Percentiles rank a stretch among this genome's conserved stretches.
Conservation (phyloP, 2,888 invertebrate species). For the Acleris sparsana region DNA sequence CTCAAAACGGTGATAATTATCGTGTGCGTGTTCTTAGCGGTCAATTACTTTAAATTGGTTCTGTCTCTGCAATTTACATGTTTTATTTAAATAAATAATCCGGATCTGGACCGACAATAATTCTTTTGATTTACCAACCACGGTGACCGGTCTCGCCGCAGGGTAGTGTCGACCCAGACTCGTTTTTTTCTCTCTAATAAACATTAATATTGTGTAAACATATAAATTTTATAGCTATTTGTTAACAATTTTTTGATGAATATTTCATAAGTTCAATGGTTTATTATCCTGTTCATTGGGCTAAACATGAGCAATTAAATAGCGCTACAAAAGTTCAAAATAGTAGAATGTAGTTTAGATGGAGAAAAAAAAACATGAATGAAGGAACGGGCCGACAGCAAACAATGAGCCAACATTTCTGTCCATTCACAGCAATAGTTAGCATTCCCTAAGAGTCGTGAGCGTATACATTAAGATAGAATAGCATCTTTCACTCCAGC, state of each 20-base stretch:
- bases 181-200: slow-evolving; percentile 50
- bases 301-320: slow-evolving; percentile 6
- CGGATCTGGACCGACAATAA: slow-evolving; percentile 49
- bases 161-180: slow-evolving; percentile 51
- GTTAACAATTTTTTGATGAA: slow-evolving; percentile 63
- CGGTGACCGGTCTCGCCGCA: slow-evolving; percentile 45
- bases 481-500: slow-evolving; percentile 29
- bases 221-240: slow-evolving; percentile 65
- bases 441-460: slow-evolving; percentile 35
- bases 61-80: slow-evolving; percentile 53
- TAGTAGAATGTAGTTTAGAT: not conserved
- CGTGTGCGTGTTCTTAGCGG: slow-evolving; percentile 28
- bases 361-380: slow-evolving; percentile 10
- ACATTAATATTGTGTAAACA: slow-evolving; percentile 66
- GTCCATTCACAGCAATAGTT: slow-evolving; percentile 32
- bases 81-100: slow-evolving; percentile 56
- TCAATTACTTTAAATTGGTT: slow-evolving; percentile 50
- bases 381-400: slow-evolving; percentile 13
- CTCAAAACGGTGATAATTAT: slow-evolving; percentile 37
- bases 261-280: slow-evolving; percentile 50
- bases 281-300: slow-evolving; percentile 24
- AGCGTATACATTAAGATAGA: slow-evolving; percentile 33
- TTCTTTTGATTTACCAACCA: slow-evolving; percentile 54
- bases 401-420: slow-evolving; percentile 23
- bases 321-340: no score